Evolutionary conservation across 2,888 invertebrate genomes (phyloP).

Genomic region (Unio pictorum): DNA sequence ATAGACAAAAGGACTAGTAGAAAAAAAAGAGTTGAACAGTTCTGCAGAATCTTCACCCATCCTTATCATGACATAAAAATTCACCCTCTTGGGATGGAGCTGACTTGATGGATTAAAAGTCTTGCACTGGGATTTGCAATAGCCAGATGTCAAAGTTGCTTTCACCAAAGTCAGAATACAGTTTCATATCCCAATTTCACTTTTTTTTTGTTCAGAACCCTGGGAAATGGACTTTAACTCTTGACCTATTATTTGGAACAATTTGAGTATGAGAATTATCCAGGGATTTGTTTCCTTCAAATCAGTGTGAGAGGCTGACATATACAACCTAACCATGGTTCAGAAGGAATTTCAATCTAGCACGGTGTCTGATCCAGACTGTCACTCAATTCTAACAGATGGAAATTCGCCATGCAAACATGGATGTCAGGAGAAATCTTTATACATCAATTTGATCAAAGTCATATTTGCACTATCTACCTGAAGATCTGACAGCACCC

Average conservation of each 20-base stretch:
- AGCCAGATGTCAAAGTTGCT: neutral
- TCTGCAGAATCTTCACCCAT: neutral
- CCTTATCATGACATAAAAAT: too few relatives aligned
- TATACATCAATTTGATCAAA: too few relatives aligned
- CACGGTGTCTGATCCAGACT: constrained; percentile 10
- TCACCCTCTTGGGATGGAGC: neutral
- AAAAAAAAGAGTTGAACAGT: too few relatives aligned
- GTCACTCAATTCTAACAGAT: constrained; percentile 4
- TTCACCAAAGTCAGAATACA: neutral
- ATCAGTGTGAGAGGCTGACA: constrained; percentile 7
- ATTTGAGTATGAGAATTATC: too few relatives aligned
- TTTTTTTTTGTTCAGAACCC: too few relatives aligned
- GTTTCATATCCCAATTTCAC: neutral
- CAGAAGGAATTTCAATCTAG: constrained; percentile 7
- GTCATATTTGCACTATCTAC: too few relatives aligned
- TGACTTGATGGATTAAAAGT: neutral
- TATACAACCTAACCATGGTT: constrained; percentile 14
- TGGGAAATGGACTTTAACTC: too few relatives aligned
- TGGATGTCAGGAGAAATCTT: too few relatives aligned
- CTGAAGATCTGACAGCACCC: too few relatives aligned
- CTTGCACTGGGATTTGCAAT: neutral
- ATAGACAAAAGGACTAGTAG: too few relatives aligned
- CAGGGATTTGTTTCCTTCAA: constrained; percentile 1
- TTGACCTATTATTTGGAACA: too few relatives aligned
- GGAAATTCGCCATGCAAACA: constrained; percentile 10